Conservation (phyloP, 2,797 vertebrate species). For the Lepidocolaptes lacrymiger region DNA sequence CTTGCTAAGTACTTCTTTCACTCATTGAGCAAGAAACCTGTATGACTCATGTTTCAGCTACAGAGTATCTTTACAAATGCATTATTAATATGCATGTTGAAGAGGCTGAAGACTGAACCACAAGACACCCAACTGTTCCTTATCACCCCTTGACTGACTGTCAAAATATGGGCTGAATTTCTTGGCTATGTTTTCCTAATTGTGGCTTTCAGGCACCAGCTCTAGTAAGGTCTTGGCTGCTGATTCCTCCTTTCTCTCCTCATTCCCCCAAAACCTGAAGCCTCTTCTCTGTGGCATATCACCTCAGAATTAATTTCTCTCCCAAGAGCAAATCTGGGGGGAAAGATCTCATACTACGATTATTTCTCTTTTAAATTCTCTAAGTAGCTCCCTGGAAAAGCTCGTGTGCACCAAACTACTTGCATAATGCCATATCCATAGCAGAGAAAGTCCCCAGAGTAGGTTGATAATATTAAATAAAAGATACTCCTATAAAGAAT, state of each 20-base stretch:
- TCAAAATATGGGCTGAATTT: not conserved
- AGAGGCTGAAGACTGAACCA: not conserved
- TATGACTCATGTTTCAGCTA: not conserved
- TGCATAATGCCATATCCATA: not conserved
- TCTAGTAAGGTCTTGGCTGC: not conserved
- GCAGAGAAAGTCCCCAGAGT: not conserved
- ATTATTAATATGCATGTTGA: not conserved
- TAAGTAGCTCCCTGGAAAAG: not conserved
- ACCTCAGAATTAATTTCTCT: not conserved
- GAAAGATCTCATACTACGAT: not conserved
- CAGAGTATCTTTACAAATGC: not conserved
- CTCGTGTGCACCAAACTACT: accelerated
- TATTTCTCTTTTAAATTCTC: not conserved
- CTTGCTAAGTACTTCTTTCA: not conserved
- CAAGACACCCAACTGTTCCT: not conserved
- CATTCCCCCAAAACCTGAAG: not conserved
- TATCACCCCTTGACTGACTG: not conserved
- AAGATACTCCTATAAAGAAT: not conserved
- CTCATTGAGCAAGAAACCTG: not conserved
- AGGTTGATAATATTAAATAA: not conserved
- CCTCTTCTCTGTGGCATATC: not conserved
- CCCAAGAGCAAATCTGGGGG: not conserved
- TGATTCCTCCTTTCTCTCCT: not conserved
- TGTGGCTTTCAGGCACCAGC: not conserved
- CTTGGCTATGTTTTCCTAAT: not conserved